These are phyloP conservation scores for Trematomus loennbergii DNA, from an alignment of 2,113 vertebrate genomes.

Conservation along the genomic window DNA sequence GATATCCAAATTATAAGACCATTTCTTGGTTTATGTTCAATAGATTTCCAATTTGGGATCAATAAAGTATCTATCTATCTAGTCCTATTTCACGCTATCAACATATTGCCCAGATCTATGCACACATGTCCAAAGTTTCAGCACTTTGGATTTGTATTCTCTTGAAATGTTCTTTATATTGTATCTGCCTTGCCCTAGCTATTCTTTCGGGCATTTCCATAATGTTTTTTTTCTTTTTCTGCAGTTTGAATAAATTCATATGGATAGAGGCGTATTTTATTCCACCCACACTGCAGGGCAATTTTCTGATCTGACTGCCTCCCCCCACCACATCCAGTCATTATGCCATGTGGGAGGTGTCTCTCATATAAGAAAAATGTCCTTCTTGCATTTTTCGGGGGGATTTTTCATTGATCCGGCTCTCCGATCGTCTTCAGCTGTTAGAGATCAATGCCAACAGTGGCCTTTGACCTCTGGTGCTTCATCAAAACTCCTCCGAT, in stretches of 20 bases:
- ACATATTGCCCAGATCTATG: no score
- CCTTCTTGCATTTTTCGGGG: conserved; percentile 35
- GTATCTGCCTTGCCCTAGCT: no score
- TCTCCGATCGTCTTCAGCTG: conserved; percentile 57
- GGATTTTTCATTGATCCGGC: conserved; percentile 48
- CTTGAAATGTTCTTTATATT: no score
- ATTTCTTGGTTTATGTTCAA: no score
- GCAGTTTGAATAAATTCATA: no score
- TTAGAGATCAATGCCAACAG: conserved; percentile 59
- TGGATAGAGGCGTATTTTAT: not conserved
- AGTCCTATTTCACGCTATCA: no score
- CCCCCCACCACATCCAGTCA: not conserved
- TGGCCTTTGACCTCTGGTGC: conserved; percentile 65
- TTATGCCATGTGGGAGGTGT: conserved; percentile 17
- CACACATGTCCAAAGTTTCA: no score
- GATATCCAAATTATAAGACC: no score
- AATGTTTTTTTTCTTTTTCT: no score
- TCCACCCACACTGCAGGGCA: not conserved
- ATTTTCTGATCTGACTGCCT: not conserved
- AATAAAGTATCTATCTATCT: no score
- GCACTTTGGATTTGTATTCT: no score
- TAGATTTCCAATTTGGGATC: no score
- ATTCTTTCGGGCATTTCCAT: not conserved
- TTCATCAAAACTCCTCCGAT: conserved; percentile 60
- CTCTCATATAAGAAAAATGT: conserved; percentile 46